Conservation (phyloP, 1,140 invertebrate species). For the Helicorthomorpha holstii region DNA sequence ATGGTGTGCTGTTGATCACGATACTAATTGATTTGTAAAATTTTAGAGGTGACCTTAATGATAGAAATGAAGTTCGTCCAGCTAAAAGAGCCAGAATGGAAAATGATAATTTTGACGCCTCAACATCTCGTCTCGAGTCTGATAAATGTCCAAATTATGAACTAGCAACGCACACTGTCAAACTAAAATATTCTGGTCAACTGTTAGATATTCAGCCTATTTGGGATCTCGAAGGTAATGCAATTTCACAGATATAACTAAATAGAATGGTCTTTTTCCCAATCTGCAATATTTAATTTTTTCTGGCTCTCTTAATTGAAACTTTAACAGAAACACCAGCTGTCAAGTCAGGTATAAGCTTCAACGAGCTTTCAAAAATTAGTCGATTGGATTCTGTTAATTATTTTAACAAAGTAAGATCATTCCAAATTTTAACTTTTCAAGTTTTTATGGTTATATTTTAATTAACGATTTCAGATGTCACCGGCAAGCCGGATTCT, state of each 20-base stretch:
- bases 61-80: background rate
- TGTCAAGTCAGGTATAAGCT: conserved; percentile 19
- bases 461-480: conserved; percentile 31
- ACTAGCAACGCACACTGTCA: conserved; percentile 34
- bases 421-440: background rate
- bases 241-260: background rate
- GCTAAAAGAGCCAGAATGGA: background rate
- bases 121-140: background rate
- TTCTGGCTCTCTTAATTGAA: too few relatives aligned
- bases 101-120: background rate
- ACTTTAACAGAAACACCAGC: conserved; percentile 27
- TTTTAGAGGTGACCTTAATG: background rate
- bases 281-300: background rate
- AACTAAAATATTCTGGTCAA: conserved; percentile 31
- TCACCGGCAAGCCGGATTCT: too few relatives aligned
- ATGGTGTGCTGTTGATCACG: background rate
- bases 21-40: background rate
- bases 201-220: conserved; percentile 31
- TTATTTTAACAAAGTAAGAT: conserved; percentile 23
- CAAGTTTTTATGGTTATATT: background rate
- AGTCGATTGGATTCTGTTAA: conserved; percentile 27
- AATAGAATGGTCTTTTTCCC: background rate
- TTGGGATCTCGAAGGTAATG: conserved; percentile 24
- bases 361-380: conserved; percentile 14
- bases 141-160: conserved; percentile 21